Base-by-base conservation (phyloP, 2,888 invertebrate genomes). In the Alloscopus bannaensis region DNA sequence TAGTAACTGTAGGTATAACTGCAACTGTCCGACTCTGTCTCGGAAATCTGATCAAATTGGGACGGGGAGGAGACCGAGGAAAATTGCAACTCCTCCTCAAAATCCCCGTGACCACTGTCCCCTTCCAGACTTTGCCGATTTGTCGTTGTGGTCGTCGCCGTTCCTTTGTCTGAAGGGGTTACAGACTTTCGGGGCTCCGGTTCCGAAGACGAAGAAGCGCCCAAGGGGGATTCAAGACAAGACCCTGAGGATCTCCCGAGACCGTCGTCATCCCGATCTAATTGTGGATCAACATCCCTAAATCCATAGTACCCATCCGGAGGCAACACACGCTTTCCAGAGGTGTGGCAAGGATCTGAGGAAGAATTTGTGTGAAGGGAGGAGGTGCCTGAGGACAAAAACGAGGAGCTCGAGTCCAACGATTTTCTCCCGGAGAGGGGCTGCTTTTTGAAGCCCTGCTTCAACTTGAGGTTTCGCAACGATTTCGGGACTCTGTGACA, bases 41-140 rank as follows among this genome's bases (percentile, higher is more conserved):
- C 77, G 1, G 65, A 62, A 20, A 77, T 76, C 3, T 69, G 82
- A 40, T 77, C 77, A 59, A 80, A 83, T n/a, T 75, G 72, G 0
- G 82, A 83, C 0, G 82, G 77, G 2, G 80, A 82, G 0, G 82
- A 82, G 11, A 82, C 50, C 13, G 80, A 80, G 0, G 77, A 80
- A 40, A 82, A 78, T 40, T 73, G 82, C 3, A 82, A 70, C 24
- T 82, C 82, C 26, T 80, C 80, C 55, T 82, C 82, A 36, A 75
- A 81, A 62, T 83, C 82, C 2, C 82, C 82, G 40, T 83, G 82
- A 6, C 82, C 82, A 20, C 78, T 78, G 68, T 83, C 82, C 1
- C 70, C 66, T 50, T 80, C 80, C 26, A 68, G 16, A 36, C 72
- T 79, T 50, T 45, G 60, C 22, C 47, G 62, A 64, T 62, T 77